Evolutionary conservation across 2,113 vertebrate genomes (phyloP).

Genomic region (Sterrhoptilus dennistouni): DNA sequence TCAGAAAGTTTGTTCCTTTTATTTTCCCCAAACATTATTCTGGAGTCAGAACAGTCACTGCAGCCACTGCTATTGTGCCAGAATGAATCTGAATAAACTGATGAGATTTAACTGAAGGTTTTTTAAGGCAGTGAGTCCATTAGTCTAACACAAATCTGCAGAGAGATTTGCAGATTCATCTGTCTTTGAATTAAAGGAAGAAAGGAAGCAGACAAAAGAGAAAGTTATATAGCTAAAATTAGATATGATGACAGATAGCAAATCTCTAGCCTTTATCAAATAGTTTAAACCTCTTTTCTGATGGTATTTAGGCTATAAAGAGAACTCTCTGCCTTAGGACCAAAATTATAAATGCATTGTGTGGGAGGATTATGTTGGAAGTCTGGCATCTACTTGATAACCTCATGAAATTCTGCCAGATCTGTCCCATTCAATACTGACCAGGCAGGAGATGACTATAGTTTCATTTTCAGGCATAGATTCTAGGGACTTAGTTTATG

Average conservation of each 20-base stretch:
- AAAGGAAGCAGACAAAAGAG: not conserved
- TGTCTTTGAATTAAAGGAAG: not conserved
- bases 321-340: not conserved
- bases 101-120: not conserved
- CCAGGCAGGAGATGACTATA: not conserved
- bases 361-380: not conserved
- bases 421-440: not conserved
- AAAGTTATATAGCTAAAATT: not conserved
- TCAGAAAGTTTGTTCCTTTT: not conserved
- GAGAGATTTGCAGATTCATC: not conserved
- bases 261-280: not conserved
- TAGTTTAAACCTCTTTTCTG: not conserved
- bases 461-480: not conserved
- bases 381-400: not conserved
- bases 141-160: not conserved
- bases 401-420: not conserved
- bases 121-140: not conserved
- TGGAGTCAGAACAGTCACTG: not conserved
- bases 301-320: not conserved
- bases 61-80: not conserved
- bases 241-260: not conserved
- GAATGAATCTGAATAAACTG: not conserved
- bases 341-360: not conserved
- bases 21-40: not conserved
- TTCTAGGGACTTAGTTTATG: not conserved